phyloP scores from a whole-genome alignment of 1,140 invertebrate species.

The Schlechtendalia chinensis region DNA sequence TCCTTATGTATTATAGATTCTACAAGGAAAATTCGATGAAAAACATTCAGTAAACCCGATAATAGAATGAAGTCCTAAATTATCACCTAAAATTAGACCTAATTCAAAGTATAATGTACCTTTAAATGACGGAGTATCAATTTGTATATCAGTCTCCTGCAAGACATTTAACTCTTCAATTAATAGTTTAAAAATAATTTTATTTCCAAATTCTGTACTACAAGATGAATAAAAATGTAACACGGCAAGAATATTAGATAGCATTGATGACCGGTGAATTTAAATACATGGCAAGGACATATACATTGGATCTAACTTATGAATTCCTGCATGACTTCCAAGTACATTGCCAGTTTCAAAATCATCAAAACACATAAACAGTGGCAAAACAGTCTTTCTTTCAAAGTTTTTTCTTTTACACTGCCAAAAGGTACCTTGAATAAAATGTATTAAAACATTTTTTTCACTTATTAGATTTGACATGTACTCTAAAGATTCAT shows the following conservation, averaged over 20 bases:
- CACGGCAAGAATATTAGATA: not conserved
- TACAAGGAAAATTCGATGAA: not conserved
- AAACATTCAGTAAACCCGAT: not conserved
- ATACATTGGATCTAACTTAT: not conserved
- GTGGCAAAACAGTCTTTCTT: not conserved
- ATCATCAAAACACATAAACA: slow-evolving; percentile 9
- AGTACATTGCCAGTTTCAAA: slow-evolving; percentile 18
- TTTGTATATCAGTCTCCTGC: not conserved
- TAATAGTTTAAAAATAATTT: not conserved
- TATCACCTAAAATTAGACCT: not conserved
- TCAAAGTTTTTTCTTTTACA: not conserved
- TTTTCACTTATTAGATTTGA: not conserved
- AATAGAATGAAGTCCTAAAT: not conserved
- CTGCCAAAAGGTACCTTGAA: too few species aligned
- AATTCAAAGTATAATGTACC: not conserved
- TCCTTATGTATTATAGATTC: not conserved
- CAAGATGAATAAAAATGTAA: not conserved
- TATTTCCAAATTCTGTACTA: not conserved
- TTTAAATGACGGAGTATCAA: not conserved
- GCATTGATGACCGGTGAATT: not conserved
- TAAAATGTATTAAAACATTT: too few species aligned
- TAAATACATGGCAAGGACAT: not conserved
- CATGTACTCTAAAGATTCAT: not conserved
- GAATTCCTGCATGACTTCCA: not conserved
- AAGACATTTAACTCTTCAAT: slow-evolving; percentile 3